Base-by-base conservation (phyloP, 2,888 invertebrate species). In the Sarcophaga subvicina region DNA sequence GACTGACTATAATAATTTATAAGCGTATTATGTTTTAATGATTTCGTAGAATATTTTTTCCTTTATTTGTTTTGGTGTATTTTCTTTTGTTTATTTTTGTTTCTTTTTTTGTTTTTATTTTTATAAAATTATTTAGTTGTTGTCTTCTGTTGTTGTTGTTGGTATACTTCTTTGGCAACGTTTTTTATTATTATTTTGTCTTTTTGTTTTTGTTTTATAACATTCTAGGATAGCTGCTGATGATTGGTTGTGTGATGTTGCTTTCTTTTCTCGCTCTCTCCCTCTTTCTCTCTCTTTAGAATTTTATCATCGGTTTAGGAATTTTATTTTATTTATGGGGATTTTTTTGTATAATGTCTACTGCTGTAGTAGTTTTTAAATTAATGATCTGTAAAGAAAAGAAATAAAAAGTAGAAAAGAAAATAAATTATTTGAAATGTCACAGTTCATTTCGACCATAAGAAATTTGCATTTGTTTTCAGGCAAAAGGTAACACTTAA, bases 91-190 rank as follows among this genome's bases (percentile, higher is more conserved):
- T 54, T 17, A 4, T 72, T 59, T 22, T 8, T 37, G 4, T 78
- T 62, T 67, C 45, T 14, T 37, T 20, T 63, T 80, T 71, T 60
- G 4, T 49, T 71, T 54, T 54, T 54, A 14, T 37, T 17, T 54
- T 54, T 54, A 14, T 67, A 10, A 45, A 67, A 60, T 75, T 67
- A 69, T 63, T 62, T 81, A 62, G 17, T 60, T 66, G 54, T 17
- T 66, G 66, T 66, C 27, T 17, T 27, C 14, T 72, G 22, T 72
- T 77, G 83, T 78, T 84, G 75, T 75, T 83, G 67, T 73, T 84
- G 27, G 54, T 69, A 79, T 81, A 59, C 59, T 80, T 71, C 81
- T 84, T 87, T 87, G 87, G 87, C 87, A 87, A 87, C 87, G 84
- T 77, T 83, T 66, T 72, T 77, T 54, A 14, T 54, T 54, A 5